Base-by-base conservation (phyloP, 2,888 invertebrate genomes). In the Lasioglossum oenotherae region DNA sequence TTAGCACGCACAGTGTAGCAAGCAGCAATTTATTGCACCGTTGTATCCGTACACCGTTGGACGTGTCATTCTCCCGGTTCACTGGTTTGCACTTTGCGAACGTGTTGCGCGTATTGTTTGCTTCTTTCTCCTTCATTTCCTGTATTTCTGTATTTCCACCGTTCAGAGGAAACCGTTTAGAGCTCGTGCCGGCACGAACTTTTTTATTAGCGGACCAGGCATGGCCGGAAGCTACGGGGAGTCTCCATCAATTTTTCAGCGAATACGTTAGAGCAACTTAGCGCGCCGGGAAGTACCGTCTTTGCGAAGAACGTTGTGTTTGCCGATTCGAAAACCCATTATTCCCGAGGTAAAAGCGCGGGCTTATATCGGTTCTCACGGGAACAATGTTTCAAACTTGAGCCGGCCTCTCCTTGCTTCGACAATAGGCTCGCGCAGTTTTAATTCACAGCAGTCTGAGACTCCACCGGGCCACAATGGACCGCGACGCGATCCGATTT, bases 11-110 rank as follows among this genome's bases (percentile, higher is more conserved):
- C 41, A 8, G 69, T 38, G 41, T 71, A n/a, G 23, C 69, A 71
- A 71, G 41, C 38, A 10, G 19, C 49, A 71, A 71, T 78, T 78
- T 71, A 78, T 71, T 71, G 35, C 49, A 3, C 12, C n/a, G 49
- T 27, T 69, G 46, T 27, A 12, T 41, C 16, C 53, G 38, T 60
- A 60, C 27, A 60, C 60, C 60, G n/a, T 60, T 60, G 60, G 27
- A 27, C 60, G 60, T 64, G 60, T 27, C 60, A 64, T 31, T 64
- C 60, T 64, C 60, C 6, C 27, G 27, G 60, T 64, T 31, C 60
- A 27, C 60, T 27, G 27, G 64, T 64, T 64, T 31, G 16, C 64
- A 6, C 64, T 64, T 31, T 31, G 64, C 64, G 27, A 31, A 14
- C n/a, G 16, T 64, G 27, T 14, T 64, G 31, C 31, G 64, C 31